These are phyloP conservation scores for Drosophila engyochracea DNA, from an alignment of 2,888 invertebrate species.

Conservation along the genomic window DNA sequence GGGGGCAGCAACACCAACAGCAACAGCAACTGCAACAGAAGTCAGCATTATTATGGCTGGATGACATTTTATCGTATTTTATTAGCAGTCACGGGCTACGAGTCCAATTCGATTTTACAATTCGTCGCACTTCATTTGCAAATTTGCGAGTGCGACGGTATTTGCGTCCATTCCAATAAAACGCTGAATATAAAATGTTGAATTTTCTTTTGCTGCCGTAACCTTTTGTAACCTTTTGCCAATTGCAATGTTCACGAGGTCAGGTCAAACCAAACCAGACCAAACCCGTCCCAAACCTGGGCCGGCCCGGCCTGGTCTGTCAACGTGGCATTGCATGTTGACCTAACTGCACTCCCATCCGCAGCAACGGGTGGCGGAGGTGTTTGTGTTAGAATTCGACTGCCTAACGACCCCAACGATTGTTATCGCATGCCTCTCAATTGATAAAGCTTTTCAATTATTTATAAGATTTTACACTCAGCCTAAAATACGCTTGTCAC, in stretches of 20 bases:
- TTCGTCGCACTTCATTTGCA: conserved; percentile 68
- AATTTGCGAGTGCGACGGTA: conserved; percentile 41
- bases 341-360: conserved; percentile 4
- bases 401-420: conserved; percentile 13
- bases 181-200: conserved; percentile 6
- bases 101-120: conserved; percentile 68
- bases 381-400: not conserved
- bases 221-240: conserved; percentile 24
- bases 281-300: not conserved
- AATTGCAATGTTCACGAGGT: conserved; percentile 34
- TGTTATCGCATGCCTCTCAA: conserved; percentile 28
- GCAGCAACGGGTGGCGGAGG: not conserved
- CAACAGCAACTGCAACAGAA: not conserved
- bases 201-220: conserved; percentile 34
- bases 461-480: conserved; percentile 51
- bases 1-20: not conserved
- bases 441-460: conserved; percentile 63
- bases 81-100: conserved; percentile 54
- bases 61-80: conserved; percentile 73
- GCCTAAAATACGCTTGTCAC: conserved; percentile 16
- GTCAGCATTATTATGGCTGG: conserved; percentile 60
- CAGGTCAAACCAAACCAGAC: not conserved
- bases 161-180: conserved; percentile 47
- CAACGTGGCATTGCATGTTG: conserved; percentile 31
- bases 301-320: not conserved